Conservation (phyloP, 2,888 invertebrate genomes). For the Vanessa cardui region DNA sequence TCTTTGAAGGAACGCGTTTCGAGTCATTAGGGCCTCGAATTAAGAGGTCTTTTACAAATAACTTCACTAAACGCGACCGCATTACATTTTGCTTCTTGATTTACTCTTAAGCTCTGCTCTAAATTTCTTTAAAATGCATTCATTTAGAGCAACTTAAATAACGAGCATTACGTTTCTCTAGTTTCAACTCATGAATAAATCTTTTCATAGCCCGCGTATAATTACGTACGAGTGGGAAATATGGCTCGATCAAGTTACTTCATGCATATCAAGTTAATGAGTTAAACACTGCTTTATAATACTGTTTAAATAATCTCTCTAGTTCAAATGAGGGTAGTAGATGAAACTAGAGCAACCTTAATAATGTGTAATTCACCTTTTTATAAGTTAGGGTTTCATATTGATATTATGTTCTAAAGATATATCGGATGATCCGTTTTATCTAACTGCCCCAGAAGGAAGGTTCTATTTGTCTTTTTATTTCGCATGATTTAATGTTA, state of each 20-base stretch:
- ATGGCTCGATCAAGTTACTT: slow-evolving; percentile 14
- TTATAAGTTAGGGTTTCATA: too few species aligned
- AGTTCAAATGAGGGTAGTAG: background rate
- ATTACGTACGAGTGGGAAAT: slow-evolving; percentile 7
- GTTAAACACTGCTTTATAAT: slow-evolving; percentile 8
- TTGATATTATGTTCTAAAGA: too few species aligned
- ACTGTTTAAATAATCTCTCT: slow-evolving; percentile 10
- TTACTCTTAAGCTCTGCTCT: slow-evolving; percentile 22
- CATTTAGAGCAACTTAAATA: slow-evolving; percentile 18
- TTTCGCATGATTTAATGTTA: too few species aligned
- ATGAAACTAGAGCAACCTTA: background rate
- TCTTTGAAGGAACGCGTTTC: slow-evolving; percentile 22
- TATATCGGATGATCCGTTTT: too few species aligned
- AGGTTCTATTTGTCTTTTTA: too few species aligned
- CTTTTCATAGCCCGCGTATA: slow-evolving; percentile 18
- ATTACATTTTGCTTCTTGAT: slow-evolving; percentile 28
- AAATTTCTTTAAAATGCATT: slow-evolving; percentile 18
- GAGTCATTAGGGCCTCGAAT: slow-evolving; percentile 25
- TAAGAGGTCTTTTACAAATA: slow-evolving; percentile 24
- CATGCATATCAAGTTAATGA: slow-evolving; percentile 13
- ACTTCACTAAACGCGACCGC: slow-evolving; percentile 27
- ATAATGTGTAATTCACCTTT: too few species aligned
- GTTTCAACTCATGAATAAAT: slow-evolving; percentile 28
- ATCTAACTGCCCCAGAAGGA: too few species aligned
- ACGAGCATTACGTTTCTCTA: slow-evolving; percentile 16